These are phyloP conservation scores for Idaea straminata DNA, from an alignment of 2,888 invertebrate genomes.

Conservation along the genomic window DNA sequence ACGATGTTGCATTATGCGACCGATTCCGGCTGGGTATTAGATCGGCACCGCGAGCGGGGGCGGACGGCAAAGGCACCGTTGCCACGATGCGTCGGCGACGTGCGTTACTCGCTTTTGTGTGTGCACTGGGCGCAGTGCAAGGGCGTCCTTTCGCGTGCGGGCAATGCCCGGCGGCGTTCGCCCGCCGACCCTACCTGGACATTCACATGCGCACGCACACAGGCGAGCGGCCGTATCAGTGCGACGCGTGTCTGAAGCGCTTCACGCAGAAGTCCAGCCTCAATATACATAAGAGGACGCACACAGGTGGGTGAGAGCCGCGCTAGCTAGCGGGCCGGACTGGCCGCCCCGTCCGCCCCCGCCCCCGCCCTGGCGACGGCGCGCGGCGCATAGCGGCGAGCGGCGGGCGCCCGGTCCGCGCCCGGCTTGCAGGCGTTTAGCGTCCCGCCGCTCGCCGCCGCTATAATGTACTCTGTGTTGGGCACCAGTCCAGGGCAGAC, in stretches of 20 bases:
- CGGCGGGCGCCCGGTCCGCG: slow-evolving; percentile 76
- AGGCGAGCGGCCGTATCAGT: slow-evolving; percentile 84
- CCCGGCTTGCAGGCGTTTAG: slow-evolving; percentile 72
- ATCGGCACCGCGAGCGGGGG: slow-evolving; percentile 54
- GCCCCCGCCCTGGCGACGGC: slow-evolving; percentile 64
- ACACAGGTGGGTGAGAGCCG: slow-evolving; percentile 82
- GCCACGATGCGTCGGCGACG: slow-evolving; percentile 66
- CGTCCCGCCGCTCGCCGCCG: slow-evolving; percentile 68
- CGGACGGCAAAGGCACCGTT: slow-evolving; percentile 44
- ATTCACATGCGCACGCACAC: slow-evolving; percentile 78
- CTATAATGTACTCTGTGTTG: slow-evolving; percentile 76
- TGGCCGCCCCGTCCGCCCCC: slow-evolving; percentile 65
- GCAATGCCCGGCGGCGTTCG: slow-evolving; percentile 73
- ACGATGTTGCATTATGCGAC: slow-evolving; percentile 33
- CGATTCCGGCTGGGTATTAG: slow-evolving; percentile 24
- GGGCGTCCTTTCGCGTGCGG: slow-evolving; percentile 73
- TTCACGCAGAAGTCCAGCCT: slow-evolving; percentile 91
- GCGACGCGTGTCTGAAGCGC: slow-evolving; percentile 87
- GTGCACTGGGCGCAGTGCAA: slow-evolving; percentile 79
- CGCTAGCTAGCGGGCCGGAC: slow-evolving; percentile 54
- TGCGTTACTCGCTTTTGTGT: slow-evolving; percentile 81
- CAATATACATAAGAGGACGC: slow-evolving; percentile 89
- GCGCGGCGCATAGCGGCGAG: slow-evolving; percentile 51
- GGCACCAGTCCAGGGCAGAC: slow-evolving; percentile 80
- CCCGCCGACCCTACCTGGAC: slow-evolving; percentile 75